Evolutionary conservation across 2,888 invertebrate species (phyloP).

Genomic region (Actias luna): DNA sequence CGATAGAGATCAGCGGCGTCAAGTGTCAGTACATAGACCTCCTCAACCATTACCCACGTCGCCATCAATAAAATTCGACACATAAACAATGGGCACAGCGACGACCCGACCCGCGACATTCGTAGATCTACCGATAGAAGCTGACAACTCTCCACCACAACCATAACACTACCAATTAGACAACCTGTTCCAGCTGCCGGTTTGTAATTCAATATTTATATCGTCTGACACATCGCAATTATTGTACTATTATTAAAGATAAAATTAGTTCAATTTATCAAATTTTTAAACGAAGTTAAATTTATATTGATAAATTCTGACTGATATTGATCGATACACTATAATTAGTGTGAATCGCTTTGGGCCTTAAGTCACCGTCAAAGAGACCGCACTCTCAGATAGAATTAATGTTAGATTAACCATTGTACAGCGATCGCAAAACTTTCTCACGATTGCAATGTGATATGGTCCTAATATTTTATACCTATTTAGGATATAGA

Average conservation of each 20-base stretch:
- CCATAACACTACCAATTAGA: slow-evolving; percentile 54
- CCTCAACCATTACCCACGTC: slow-evolving; percentile 42
- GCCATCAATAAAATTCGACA: slow-evolving; percentile 73
- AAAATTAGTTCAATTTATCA: slow-evolving; percentile 12
- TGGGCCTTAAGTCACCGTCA: slow-evolving; percentile 58
- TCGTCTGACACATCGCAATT: slow-evolving; percentile 34
- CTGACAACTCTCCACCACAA: slow-evolving; percentile 35
- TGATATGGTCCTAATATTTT: slow-evolving; percentile 35
- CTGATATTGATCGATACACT: slow-evolving; percentile 39
- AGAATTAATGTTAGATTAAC: slow-evolving; percentile 61
- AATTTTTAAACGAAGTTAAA: slow-evolving; percentile 13
- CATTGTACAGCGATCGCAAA: slow-evolving; percentile 65
- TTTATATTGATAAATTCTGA: slow-evolving; percentile 28
- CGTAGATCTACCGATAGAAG: slow-evolving; percentile 52
- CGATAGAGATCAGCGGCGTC: slow-evolving; percentile 66
- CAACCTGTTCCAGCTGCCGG: slow-evolving; percentile 44
- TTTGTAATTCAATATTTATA: slow-evolving; percentile 37
- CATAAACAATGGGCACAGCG: slow-evolving; percentile 59
- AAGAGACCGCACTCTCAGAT: slow-evolving; percentile 61
- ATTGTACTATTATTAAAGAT: slow-evolving; percentile 23
- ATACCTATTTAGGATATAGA: background rate
- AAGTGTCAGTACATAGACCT: slow-evolving; percentile 56
- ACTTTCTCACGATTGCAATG: slow-evolving; percentile 67
- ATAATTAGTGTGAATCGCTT: slow-evolving; percentile 71
- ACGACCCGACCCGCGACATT: slow-evolving; percentile 49